Evolutionary conservation across 2,888 invertebrate species (phyloP).

Genomic region (Clunio marinus): DNA sequence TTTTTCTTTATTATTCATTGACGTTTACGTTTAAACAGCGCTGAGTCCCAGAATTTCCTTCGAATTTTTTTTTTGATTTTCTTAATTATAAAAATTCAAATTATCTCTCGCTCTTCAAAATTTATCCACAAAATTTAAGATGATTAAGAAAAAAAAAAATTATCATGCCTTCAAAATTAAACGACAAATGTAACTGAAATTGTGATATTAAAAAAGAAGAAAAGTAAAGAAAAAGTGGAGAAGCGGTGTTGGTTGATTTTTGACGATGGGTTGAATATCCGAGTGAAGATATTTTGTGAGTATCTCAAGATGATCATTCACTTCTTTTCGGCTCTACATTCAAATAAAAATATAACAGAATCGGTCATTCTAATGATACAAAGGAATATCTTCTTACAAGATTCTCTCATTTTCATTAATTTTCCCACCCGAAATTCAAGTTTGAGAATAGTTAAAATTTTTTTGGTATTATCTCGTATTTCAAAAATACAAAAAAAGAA

Average conservation of each 20-base stretch:
- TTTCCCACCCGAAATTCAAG: neutral
- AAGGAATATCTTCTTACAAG: neutral
- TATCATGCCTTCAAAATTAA: constrained; percentile 45
- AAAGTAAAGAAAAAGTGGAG: constrained; percentile 39
- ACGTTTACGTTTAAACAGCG: constrained; percentile 5
- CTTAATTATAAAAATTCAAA: constrained; percentile 27
- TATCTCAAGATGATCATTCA: constrained; percentile 1
- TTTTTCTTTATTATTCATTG: too few species aligned
- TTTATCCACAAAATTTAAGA: constrained; percentile 41
- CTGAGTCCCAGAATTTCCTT: constrained; percentile 12
- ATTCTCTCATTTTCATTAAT: too few species aligned
- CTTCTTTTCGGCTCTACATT: neutral
- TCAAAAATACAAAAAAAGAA: constrained; percentile 33
- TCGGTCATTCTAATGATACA: neutral
- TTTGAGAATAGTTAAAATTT: constrained; percentile 35
- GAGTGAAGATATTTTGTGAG: too few species aligned
- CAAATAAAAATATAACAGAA: constrained; percentile 9
- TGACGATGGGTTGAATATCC: neutral
- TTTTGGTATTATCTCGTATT: constrained; percentile 30
- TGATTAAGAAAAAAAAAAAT: constrained; percentile 40
- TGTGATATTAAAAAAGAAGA: constrained; percentile 47
- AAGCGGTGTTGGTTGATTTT: neutral
- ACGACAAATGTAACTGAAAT: constrained; percentile 52
- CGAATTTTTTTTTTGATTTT: constrained; percentile 16
- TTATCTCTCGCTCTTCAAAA: neutral